Percentiles rank a stretch among this genome's conserved stretches.
These are phyloP conservation scores for Ictidomys tridecemlineatus DNA, from an alignment of 2,113 vertebrate species.

Conservation along the genomic window DNA sequence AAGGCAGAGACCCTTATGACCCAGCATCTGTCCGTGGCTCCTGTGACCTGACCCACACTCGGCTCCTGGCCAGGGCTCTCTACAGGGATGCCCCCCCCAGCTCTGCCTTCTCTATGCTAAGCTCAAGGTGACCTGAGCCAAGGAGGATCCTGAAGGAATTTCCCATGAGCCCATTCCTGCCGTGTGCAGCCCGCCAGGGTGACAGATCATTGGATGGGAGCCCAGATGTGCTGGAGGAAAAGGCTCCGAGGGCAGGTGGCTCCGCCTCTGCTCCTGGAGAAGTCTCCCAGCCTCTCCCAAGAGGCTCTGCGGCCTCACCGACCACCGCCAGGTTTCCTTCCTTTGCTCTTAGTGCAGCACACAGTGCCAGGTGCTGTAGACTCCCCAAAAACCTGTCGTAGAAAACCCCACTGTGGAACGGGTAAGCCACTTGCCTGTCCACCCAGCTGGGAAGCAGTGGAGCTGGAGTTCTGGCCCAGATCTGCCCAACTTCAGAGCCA, in stretches of 20 bases:
- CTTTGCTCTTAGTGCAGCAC: fast-evolving
- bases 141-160: neutral
- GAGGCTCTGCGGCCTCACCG: neutral
- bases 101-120: neutral
- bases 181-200: neutral
- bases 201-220: neutral
- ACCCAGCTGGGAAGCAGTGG: neutral
- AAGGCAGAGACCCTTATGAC: neutral
- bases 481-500: neutral
- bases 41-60: neutral
- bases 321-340: neutral
- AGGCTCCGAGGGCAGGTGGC: neutral
- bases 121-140: neutral
- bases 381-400: neutral
- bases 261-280: neutral
- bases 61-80: neutral
- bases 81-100: neutral
- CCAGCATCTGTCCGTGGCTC: neutral
- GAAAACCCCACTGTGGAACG: neutral
- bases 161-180: neutral
- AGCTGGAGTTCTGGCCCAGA: neutral
- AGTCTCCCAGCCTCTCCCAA: neutral
- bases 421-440: neutral
- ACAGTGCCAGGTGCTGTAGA: neutral
- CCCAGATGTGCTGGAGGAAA: neutral